These are phyloP conservation scores for Hylomyscus alleni DNA, from an alignment of 2,797 vertebrate species.

Conservation along the genomic window DNA sequence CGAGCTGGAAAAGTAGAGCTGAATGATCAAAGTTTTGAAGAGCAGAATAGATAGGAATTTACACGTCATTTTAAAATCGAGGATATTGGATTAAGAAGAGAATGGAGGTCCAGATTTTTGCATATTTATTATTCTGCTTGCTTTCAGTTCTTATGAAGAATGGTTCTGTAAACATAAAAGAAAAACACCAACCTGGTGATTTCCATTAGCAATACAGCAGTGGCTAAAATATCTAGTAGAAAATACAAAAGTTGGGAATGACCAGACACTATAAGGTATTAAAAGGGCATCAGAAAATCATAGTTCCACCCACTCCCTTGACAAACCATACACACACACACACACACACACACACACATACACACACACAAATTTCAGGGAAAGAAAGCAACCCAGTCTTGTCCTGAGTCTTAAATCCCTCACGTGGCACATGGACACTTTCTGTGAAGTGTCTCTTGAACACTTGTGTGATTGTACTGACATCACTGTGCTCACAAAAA, in stretches of 20 bases:
- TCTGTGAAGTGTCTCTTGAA: neutral
- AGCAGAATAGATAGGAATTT: neutral
- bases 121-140: slow-evolving; percentile 1
- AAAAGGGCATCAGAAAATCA: slow-evolving; percentile 12
- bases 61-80: neutral
- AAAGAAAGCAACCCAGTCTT: neutral
- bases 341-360: neutral
- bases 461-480: neutral
- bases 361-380: neutral
- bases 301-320: neutral
- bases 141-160: neutral
- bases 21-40: neutral
- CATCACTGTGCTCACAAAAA: neutral
- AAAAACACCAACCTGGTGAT: neutral
- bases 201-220: slow-evolving; percentile 5
- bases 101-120: neutral
- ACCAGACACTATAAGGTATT: neutral
- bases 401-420: neutral
- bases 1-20: neutral
- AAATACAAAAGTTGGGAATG: neutral
- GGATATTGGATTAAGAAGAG: neutral
- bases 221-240: neutral
- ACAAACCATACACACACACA: neutral
- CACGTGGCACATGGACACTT: neutral
- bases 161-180: neutral